Percentiles rank a stretch among this genome's conserved stretches.
These are phyloP conservation scores for Philopedon plagiatum DNA, from an alignment of 2,888 invertebrate genomes.

Conservation along the genomic window DNA sequence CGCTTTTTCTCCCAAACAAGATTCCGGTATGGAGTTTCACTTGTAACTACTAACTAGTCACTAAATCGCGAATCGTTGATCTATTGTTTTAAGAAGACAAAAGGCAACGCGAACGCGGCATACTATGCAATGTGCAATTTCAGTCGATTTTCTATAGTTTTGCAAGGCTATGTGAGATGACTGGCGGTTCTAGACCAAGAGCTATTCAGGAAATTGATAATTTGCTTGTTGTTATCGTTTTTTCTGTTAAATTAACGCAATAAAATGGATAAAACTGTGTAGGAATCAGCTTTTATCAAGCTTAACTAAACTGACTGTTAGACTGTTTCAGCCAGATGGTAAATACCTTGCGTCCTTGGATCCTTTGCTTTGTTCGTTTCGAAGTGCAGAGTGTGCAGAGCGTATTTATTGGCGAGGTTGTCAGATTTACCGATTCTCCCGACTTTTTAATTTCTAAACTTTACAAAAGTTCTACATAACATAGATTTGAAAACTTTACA, in stretches of 20 bases:
- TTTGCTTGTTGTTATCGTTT: not conserved
- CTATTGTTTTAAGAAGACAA: slow-evolving; percentile 38
- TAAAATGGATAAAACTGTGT: not conserved
- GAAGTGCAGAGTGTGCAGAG: slow-evolving; percentile 15
- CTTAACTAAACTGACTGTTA: not conserved
- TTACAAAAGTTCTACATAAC: too few species aligned
- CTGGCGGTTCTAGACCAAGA: slow-evolving; percentile 4
- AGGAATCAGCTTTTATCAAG: not conserved
- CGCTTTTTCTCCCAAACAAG: slow-evolving; percentile 16
- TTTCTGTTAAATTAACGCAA: not conserved
- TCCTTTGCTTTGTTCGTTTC: slow-evolving; percentile 14
- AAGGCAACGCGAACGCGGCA: slow-evolving; percentile 33
- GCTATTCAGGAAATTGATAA: not conserved
- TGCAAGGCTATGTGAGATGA: slow-evolving; percentile 34
- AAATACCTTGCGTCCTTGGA: slow-evolving; percentile 22
- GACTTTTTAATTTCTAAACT: too few species aligned
- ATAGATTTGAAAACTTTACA: too few species aligned
- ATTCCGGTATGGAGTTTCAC: slow-evolving; percentile 36
- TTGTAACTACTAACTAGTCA: slow-evolving; percentile 36
- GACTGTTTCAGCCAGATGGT: slow-evolving; percentile 2
- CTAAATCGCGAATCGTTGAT: slow-evolving; percentile 20
- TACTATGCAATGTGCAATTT: slow-evolving; percentile 19
- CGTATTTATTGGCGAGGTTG: not conserved
- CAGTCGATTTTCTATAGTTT: slow-evolving; percentile 40
- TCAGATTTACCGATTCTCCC: not conserved